phyloP scores from a whole-genome alignment of 1,140 invertebrate species.

The Ips typographus region DNA sequence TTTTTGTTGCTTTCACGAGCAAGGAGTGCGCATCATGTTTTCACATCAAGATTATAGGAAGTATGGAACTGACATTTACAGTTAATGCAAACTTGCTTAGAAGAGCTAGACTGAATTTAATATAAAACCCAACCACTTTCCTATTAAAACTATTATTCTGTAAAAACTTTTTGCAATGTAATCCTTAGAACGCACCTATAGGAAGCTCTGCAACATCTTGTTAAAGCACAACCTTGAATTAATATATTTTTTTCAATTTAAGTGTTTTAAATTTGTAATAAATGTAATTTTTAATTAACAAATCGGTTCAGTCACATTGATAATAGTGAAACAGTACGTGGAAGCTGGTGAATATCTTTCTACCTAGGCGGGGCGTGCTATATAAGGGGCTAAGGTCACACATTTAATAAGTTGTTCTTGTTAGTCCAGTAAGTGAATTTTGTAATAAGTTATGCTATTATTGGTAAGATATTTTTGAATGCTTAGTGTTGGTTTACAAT shows the following conservation, averaged over 20 bases:
- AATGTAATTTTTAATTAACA: conserved; percentile 7
- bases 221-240: conserved; percentile 17
- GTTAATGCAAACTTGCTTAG: too few species aligned
- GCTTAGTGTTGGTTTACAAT: too few species aligned
- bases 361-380: conserved; percentile 39
- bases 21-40: too few species aligned
- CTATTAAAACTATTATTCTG: too few species aligned
- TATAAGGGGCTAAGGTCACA: conserved; percentile 41
- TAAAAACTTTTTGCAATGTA: not conserved
- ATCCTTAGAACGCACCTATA: not conserved
- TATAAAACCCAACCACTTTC: too few species aligned
- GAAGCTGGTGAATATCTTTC: conserved; percentile 28
- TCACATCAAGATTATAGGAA: too few species aligned
- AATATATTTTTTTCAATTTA: conserved; percentile 2
- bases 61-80: too few species aligned
- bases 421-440: conserved; percentile 43
- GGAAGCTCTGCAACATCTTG: not conserved
- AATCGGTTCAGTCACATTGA: not conserved
- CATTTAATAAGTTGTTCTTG: conserved; percentile 39
- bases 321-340: conserved; percentile 1
- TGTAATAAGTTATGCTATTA: conserved; percentile 30
- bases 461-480: too few species aligned
- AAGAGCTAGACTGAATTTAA: too few species aligned
- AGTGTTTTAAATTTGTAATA: too few species aligned
- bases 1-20: too few species aligned